A percentile compares a stretch with the other conserved stretches of the same genome.
Evolutionary conservation across 2,888 invertebrate species (phyloP).

Genomic region (Amphiduros pacificus): DNA sequence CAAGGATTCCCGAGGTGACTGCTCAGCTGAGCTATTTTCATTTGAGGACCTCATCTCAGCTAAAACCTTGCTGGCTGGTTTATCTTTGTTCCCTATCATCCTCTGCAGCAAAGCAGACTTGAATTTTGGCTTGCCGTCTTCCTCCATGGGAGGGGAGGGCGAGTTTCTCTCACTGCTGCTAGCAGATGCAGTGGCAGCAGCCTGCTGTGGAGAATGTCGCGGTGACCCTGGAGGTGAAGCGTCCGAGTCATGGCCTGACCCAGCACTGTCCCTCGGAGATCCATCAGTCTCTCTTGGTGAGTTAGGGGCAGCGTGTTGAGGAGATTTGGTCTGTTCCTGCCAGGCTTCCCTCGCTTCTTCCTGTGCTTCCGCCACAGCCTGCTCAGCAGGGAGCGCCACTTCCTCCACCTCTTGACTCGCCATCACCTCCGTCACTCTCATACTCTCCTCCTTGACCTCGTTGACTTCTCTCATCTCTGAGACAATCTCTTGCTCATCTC

Average conservation of each 20-base stretch:
- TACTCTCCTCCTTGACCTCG: not conserved
- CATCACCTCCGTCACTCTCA: not conserved
- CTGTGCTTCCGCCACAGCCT: not conserved
- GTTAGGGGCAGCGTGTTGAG: too few relatives aligned
- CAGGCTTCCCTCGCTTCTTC: too few relatives aligned
- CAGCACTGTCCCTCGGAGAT: too few relatives aligned
- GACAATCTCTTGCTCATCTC: not conserved
- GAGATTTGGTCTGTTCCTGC: too few relatives aligned
- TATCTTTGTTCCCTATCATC: constrained; percentile 20
- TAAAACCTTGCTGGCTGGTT: not conserved
- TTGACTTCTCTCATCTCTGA: not conserved
- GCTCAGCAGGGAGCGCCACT: not conserved
- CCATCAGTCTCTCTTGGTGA: too few relatives aligned
- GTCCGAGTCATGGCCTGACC: too few relatives aligned
- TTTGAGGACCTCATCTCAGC: not conserved
- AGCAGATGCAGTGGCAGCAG: not conserved
- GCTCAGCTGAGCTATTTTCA: not conserved
- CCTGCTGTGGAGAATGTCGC: constrained; percentile 5
- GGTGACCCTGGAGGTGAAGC: constrained; percentile 6
- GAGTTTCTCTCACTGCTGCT: not conserved
- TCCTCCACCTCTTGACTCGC: not conserved
- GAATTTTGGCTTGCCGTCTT: constrained; percentile 20
- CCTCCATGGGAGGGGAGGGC: constrained; percentile 6
- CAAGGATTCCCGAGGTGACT: too few relatives aligned
- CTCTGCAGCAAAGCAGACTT: constrained; percentile 25